Evolutionary conservation across 2,888 invertebrate species (phyloP), one percentile per base, ranked within the genome.

Genomic region (Molanna angustata): DNA sequence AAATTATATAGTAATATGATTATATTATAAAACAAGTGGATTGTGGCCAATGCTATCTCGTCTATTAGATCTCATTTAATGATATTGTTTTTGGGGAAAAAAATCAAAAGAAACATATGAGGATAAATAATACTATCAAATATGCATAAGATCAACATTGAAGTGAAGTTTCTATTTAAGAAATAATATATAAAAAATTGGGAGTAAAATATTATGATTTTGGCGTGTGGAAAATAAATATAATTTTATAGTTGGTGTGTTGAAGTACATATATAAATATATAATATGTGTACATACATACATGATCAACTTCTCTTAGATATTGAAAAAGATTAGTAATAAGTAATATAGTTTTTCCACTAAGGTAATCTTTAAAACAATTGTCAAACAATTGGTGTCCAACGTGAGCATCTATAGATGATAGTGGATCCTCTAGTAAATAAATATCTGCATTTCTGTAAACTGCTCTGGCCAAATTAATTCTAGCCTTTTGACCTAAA

Each of bases 261-360:
- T n/a, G n/a, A n/a, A n/a, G n/a, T n/a, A n/a, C n/a, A n/a, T n/a
- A n/a, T n/a, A n/a, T n/a, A n/a, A n/a, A n/a, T n/a, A n/a, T n/a
- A n/a, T n/a, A n/a, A n/a, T n/a, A n/a, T n/a, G n/a, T 41, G 19
- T 43, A 44, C 14, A 35, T 7, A 49, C 54, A 43, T 20, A 76
- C 76, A 52, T 79, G 80, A 65, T 87, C 84, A 1, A 83, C 86
- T 32, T 80, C 74, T 62, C 82, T 83, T 6, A 88, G 72, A 61
- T 88, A 90, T 66, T 93, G 92, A 45, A 91, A 69, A 66, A 93
- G 93, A 73, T 94, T 91, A 1, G 92, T 93, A 2, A 90, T 85
- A 49, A 92, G 70, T 42, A 92, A 76, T 0, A 86, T 82, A 6
- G 88, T 85, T 66, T 87, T 86, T n/a, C 79, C 76, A 35, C 74